Conservation (phyloP, 2,888 invertebrate genomes). For the Drosophila atripex region DNA sequence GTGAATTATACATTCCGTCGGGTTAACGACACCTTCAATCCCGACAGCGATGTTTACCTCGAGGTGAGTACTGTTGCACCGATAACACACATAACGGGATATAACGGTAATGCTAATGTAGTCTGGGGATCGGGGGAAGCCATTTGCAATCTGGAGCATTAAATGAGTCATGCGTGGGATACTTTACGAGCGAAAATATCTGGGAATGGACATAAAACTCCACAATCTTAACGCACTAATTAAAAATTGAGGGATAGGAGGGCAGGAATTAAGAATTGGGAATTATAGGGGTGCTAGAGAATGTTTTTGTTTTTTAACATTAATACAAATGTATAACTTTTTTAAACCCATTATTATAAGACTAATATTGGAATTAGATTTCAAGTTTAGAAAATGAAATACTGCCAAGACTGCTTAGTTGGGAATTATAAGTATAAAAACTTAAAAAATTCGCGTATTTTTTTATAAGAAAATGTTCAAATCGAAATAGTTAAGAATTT, state of each 20-base stretch:
- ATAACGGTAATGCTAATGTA: conserved; percentile 2
- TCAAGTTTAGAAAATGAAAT: no score
- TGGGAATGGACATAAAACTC: neutral
- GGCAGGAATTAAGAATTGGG: neutral
- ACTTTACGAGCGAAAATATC: neutral
- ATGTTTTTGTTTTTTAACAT: no score
- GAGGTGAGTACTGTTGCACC: conserved; percentile 87
- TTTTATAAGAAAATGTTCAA: no score
- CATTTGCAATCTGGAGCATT: conserved; percentile 1
- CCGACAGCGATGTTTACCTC: conserved; percentile 93
- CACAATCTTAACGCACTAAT: neutral
- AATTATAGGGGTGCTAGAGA: no score
- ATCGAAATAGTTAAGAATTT: no score
- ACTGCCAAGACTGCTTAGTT: no score
- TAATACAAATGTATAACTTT: no score
- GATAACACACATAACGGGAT: conserved; percentile 4
- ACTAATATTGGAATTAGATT: no score
- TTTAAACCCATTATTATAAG: no score
- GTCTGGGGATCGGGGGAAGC: conserved; percentile 1
- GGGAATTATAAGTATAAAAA: no score
- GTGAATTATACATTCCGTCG: conserved; percentile 94
- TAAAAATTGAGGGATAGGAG: no score
- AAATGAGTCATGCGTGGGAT: conserved; percentile 4
- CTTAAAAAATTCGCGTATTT: no score
- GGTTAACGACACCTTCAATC: conserved; percentile 96